Evolutionary conservation across 2,113 vertebrate species (phyloP), one percentile per base, ranked within the genome.

Genomic region (Colius striatus): DNA sequence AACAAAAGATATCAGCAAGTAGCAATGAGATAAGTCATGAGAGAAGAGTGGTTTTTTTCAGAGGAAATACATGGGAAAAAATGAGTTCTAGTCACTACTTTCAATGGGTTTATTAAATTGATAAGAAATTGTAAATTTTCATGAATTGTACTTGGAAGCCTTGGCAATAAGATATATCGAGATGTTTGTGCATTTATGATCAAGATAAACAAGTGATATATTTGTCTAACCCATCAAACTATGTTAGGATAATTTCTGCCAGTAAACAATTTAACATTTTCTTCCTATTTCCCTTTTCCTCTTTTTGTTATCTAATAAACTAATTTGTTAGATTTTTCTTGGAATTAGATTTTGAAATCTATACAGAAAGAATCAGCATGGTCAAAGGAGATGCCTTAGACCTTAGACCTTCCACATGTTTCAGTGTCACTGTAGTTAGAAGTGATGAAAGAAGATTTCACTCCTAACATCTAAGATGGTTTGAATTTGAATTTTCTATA

Each of bases 1-100:
- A 92, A 94, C 63, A 92, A 88, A 90, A 72, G 43, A 43, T 85
- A 90, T 90, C 93, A 92, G 82, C n/a, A 94, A 55, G 86, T 83
- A 51, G 27, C 70, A 86, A 95, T 73, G 76, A 82, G 91, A 91
- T 84, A 92, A 94, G 66, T 88, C 89, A 67, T 93, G 48, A 55
- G 29, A 16, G 47, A 90, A 87, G 29, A 82, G 19, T 66, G 45
- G 85, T 11, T 48, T 83, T 62, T 86, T 90, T 87, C 51, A 86
- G 77, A 94, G 34, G 34, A 84, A 26, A 17, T 67, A 89, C 57
- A 5, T 43, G 26, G 75, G 43, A 41, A 32, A 65, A 96, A 87
- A 86, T 71, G n/a, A 83, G 70, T 89, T 72, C 57, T 41, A 60
- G 14, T 18, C 57, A 61, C 57, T 62, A 91, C 6, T 74, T 90